A percentile compares a stretch with the other conserved stretches of the same genome.
Evolutionary conservation across 2,888 invertebrate species (phyloP).

Genomic region (Cephus sareptanus): DNA sequence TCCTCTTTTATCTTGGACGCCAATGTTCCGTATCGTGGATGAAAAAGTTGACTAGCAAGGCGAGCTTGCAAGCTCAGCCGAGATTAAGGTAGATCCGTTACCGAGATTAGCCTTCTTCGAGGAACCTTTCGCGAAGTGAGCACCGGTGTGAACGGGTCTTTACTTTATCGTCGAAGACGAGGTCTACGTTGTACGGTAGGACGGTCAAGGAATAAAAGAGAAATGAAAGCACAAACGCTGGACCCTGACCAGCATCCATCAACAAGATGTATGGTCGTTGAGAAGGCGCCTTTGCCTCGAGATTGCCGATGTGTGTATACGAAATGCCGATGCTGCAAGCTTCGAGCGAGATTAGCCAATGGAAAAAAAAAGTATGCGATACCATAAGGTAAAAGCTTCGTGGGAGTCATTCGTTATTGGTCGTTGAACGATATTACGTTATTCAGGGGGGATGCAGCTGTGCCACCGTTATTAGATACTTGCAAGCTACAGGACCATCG

Average conservation of each 20-base stretch:
- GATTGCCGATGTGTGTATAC: constrained; percentile 8
- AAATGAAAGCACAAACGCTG: constrained; percentile 19
- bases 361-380: not conserved
- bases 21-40: not conserved
- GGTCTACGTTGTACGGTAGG: not conserved
- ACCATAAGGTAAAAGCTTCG: not conserved
- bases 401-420: not conserved
- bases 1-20: not conserved
- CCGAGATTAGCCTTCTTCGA: not conserved
- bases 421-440: not conserved
- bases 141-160: not conserved
- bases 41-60: not conserved
- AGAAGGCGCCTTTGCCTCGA: not conserved
- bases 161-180: not conserved
- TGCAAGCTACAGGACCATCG: not conserved
- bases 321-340: constrained; percentile 1
- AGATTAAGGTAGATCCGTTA: not conserved
- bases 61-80: not conserved
- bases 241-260: constrained; percentile 40
- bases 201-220: not conserved
- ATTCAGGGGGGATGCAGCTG: not conserved
- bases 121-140: not conserved
- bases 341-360: not conserved
- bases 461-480: not conserved
- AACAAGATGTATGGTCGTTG: constrained; percentile 42